phyloP scores from a whole-genome alignment of 53 echinoderm and acorn worm species.

The Holothuria leucospilota region DNA sequence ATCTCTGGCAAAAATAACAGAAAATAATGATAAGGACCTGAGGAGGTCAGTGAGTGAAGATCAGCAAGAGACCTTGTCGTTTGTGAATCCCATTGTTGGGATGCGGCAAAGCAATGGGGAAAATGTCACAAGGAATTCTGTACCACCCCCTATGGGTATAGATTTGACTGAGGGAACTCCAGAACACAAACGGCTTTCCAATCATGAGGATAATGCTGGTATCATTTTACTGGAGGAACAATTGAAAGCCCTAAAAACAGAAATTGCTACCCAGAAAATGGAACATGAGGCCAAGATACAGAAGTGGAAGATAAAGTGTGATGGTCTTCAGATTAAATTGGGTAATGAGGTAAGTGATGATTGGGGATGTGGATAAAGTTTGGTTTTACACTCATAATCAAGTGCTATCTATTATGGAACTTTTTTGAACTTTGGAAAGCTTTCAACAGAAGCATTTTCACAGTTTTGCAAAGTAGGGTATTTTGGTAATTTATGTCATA shows the following conservation, averaged over 20 bases:
- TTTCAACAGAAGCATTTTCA: too few relatives aligned
- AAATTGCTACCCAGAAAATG: constrained; percentile 72
- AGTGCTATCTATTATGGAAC: too few relatives aligned
- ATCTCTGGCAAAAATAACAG: too few relatives aligned
- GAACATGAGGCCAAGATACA: constrained; percentile 73
- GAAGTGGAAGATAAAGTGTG: constrained; percentile 82
- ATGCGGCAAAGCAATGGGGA: neutral
- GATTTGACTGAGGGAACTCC: constrained; percentile 84
- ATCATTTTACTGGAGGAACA: constrained; percentile 67
- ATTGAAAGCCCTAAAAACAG: constrained; percentile 74
- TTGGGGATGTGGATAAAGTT: too few relatives aligned
- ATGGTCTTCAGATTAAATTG: constrained; percentile 78
- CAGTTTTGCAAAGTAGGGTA: too few relatives aligned
- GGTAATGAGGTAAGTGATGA: constrained; percentile 73
- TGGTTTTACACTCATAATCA: too few relatives aligned
- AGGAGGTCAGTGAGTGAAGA: constrained; percentile 15
- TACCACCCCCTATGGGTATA: constrained; percentile 54
- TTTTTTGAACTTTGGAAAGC: too few relatives aligned
- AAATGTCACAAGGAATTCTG: neutral
- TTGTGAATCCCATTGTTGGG: constrained; percentile 20
- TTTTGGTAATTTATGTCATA: too few relatives aligned
- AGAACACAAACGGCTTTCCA: constrained; percentile 58
- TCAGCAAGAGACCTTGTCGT: neutral
- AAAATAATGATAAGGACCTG: too few relatives aligned
- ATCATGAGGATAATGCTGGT: constrained; percentile 12